phyloP scores from a whole-genome alignment of 2,888 invertebrate species.

The Caenorhabditis afra region DNA sequence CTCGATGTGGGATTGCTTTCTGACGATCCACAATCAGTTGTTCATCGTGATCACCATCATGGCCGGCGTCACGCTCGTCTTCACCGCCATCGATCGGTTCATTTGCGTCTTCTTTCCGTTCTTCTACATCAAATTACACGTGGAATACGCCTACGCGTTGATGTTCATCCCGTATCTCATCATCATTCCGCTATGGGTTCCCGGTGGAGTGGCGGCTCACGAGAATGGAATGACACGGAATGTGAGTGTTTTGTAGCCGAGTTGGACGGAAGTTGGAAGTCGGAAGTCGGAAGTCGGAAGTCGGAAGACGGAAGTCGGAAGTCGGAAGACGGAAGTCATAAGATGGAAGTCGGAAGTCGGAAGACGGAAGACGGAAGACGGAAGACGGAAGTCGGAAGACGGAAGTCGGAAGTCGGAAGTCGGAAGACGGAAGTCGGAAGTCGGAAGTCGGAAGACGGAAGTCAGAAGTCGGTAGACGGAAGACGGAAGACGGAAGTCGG shows the following conservation, averaged over 20 bases:
- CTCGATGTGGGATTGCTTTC: conserved; percentile 61
- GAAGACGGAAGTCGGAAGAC: no score
- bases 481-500: no score
- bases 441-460: no score
- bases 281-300: no score
- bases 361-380: no score
- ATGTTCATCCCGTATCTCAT: conserved; percentile 58
- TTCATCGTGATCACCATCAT: conserved; percentile 65
- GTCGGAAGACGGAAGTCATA: no score
- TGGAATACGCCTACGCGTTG: conserved; percentile 57
- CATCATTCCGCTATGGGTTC: conserved; percentile 53
- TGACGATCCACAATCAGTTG: conserved; percentile 59
- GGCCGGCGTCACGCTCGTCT: conserved; percentile 58
- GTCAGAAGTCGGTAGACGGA: no score
- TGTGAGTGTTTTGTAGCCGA: conserved; percentile 12
- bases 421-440: no score
- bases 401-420: no score
- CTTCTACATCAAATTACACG: conserved; percentile 59
- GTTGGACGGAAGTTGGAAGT: no score
- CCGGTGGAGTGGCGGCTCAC: conserved; percentile 38
- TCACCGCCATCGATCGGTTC: conserved; percentile 62
- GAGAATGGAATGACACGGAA: conserved; percentile 9
- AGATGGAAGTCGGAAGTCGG: no score
- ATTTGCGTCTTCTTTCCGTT: conserved; percentile 68
- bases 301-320: no score